A percentile compares a stretch with the other conserved stretches of the same genome.
Evolutionary conservation across 2,113 vertebrate species (phyloP).

Genomic region (Carollia perspicillata): DNA sequence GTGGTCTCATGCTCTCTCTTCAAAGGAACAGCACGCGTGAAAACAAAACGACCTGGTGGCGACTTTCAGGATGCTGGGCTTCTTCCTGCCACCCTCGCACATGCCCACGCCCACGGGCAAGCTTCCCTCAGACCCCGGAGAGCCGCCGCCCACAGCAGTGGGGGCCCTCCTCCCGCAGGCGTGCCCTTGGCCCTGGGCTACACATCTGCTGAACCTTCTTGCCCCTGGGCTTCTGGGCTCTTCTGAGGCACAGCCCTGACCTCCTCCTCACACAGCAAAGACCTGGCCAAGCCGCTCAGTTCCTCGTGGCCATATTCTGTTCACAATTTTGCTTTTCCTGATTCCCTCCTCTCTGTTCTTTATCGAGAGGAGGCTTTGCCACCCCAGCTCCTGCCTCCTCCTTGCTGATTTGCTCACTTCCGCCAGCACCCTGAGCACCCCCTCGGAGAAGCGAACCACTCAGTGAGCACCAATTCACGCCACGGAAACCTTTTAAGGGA

Average conservation of each 20-base stretch:
- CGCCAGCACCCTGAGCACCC: background rate
- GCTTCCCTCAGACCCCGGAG: background rate
- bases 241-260: background rate
- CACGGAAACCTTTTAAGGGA: background rate
- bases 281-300: background rate
- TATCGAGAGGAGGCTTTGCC: background rate
- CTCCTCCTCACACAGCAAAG: background rate
- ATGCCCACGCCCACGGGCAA: fast-evolving
- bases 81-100: background rate
- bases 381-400: background rate
- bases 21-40: background rate
- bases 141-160: too few species aligned
- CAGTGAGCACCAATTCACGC: background rate
- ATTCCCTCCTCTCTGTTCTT: background rate
- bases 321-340: background rate
- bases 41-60: background rate
- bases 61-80: background rate
- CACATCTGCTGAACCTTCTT: background rate
- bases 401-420: background rate
- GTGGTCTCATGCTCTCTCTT: background rate
- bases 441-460: background rate
- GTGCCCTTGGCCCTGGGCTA: too few species aligned
- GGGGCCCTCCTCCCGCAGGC: fast-evolving
- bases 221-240: background rate
- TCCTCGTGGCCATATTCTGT: background rate